Evolutionary conservation across 2,797 vertebrate species (phyloP), one percentile per base, ranked within the genome.

Genomic region (Antrozous pallidus): DNA sequence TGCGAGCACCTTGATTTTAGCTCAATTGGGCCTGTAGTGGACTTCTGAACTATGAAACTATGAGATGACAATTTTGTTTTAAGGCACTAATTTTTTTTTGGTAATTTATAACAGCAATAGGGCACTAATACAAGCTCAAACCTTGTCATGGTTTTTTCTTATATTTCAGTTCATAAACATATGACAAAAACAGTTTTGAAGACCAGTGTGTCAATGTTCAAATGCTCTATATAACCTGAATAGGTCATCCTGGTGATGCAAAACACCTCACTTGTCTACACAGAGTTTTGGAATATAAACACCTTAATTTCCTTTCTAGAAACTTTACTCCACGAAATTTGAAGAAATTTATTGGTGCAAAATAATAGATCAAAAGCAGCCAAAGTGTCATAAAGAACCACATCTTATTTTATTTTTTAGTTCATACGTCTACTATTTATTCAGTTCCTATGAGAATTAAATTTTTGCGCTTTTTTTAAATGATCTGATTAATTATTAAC

Each of bases 101-200:
- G 26, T 71, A 79, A 89, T 54, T 82, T 85, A 74, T 77, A 28
- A 51, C 8, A 90, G 22, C 5, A 79, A 45, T 42, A 45, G 42
- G 84, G 93, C 95, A 77, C 33, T 16, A 94, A 47, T 45, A 69
- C 2, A 74, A 85, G 10, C 20, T 22, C 11, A 82, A 63, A 77
- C 69, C 88, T 78, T 95, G 74, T 75, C 91, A 75, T 81, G 28
- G 0, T 42, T 95, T 42, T 42, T 96, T 93, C 82, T 94, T 83
- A 96, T 42, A 2, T 61, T 73, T 89, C 90, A 24, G 49, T 96
- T 78, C 63, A 71, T 71, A 95, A 95, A 81, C 13, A 74, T 54
- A 86, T 73, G 84, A 90, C 94, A 90, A 94, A 92, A 94, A 74
- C 63, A 90, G 36, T 61, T 83, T 84, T 95, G 73, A 97, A 94